Base-by-base conservation (phyloP, 2,888 invertebrate species). In the Epinotia demarniana region DNA sequence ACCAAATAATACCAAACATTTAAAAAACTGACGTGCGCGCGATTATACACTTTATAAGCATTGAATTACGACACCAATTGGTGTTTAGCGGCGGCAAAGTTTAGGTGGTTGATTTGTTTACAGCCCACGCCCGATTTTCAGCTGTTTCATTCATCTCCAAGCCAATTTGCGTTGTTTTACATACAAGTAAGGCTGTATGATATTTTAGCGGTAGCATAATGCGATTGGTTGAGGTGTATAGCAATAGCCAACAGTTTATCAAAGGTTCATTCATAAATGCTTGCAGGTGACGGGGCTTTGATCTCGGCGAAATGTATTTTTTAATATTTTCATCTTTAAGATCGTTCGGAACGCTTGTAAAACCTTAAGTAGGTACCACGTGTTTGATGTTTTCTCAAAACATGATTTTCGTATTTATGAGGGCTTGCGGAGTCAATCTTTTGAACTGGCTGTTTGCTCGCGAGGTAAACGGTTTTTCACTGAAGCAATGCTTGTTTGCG, bases 261-360 rank as follows among this genome's bases (percentile, higher is more conserved):
- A 79, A 83, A 81, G 80, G 79, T 79, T 79, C 79, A 80, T 81
- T 85, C 82, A 83, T 84, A 83, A 84, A 83, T 82, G 80, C 77
- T 82, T 84, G 85, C 76, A 82, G 83, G 84, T 85, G 85, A 85
- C 82, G 82, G 77, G 60, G 49, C 84, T 86, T 87, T 87, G 86
- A 86, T 85, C 85, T 83, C 76, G 46, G 73, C 76, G 79, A 80
- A 83, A 80, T 81, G 77, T 83, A 77, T 86, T 84, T 85, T 83
- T 79, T 82, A 81, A 83, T 82, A 84, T 84, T 82, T 80, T 77
- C 73, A 70, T 76, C 73, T 77, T 72, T 66, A 77, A 74, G 75
- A 77, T 70, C 58, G 60, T 76, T 76, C 53, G 71, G 76, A 73
- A 72, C 73, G 73, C 62, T 67, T 71, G 71, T 76, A 68, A 71